Evolutionary conservation across 2,113 vertebrate species (phyloP).

Genomic region (Tamias sibiricus): DNA sequence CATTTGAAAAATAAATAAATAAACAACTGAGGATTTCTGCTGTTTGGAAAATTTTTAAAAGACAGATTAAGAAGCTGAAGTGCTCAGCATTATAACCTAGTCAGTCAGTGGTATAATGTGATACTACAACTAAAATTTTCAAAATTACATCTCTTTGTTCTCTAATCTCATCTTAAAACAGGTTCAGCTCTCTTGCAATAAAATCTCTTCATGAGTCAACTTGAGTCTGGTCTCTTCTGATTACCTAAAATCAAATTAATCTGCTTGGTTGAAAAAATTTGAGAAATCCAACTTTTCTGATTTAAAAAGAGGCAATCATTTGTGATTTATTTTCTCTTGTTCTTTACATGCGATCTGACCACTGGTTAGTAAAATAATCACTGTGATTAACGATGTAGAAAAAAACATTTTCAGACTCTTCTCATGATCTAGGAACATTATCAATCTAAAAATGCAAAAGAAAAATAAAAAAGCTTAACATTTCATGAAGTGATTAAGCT

Average conservation of each 20-base stretch:
- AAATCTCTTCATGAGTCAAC: background rate
- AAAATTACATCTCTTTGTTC: background rate
- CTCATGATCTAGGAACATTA: background rate
- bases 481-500: background rate
- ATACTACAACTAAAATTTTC: background rate
- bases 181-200: background rate
- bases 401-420: constrained; percentile 35
- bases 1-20: background rate
- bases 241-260: constrained; percentile 36
- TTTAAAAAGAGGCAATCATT: constrained; percentile 50
- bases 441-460: background rate
- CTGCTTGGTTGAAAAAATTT: constrained; percentile 13
- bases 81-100: background rate
- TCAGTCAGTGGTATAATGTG: background rate
- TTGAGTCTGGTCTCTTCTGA: background rate
- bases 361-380: constrained; percentile 38
- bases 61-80: background rate
- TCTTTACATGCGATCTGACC: constrained; percentile 39
- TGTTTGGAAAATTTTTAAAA: constrained; percentile 6
- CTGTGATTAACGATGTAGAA: constrained; percentile 14
- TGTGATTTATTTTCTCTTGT: constrained; percentile 5
- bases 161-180: background rate
- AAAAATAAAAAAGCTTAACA: background rate
- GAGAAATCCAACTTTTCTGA: constrained; percentile 49
- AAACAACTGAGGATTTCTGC: background rate